Evolutionary conservation across 2,888 invertebrate species (phyloP).

Genomic region (Volucella zonaria): DNA sequence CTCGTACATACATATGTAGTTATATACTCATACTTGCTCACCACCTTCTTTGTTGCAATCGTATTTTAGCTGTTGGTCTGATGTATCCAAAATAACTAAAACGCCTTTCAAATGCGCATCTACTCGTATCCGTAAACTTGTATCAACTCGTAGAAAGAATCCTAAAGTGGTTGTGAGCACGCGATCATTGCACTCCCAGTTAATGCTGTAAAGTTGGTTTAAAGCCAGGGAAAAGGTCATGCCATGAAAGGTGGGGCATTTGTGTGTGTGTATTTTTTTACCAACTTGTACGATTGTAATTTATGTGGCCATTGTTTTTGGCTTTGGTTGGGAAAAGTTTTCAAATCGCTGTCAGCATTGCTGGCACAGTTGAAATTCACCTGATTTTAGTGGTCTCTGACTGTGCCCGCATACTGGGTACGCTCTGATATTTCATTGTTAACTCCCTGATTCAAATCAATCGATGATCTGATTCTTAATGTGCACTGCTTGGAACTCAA

Average conservation of each 20-base stretch:
- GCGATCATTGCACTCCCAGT: conserved; percentile 50
- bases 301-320: conserved; percentile 39
- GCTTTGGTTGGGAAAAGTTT: conserved; percentile 16
- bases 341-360: neutral
- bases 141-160: neutral
- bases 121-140: neutral
- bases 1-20: too few species aligned
- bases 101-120: conserved; percentile 18
- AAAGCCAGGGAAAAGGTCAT: conserved; percentile 41
- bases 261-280: neutral
- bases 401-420: neutral
- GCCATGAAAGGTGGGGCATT: conserved; percentile 26
- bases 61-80: neutral
- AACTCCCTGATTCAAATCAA: conserved; percentile 23
- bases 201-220: neutral
- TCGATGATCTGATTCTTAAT: conserved; percentile 47
- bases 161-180: conserved; percentile 19
- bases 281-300: conserved; percentile 21
- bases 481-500: neutral
- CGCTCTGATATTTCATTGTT: conserved; percentile 21
- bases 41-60: conserved; percentile 13
- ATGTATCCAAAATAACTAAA: neutral
- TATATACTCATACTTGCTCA: neutral
- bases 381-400: conserved; percentile 19
- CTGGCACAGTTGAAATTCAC: conserved; percentile 12